A percentile compares a stretch with the other conserved stretches of the same genome.
Evolutionary conservation across 2,113 vertebrate species (phyloP).

Genomic region (Actenoides lindsayi): DNA sequence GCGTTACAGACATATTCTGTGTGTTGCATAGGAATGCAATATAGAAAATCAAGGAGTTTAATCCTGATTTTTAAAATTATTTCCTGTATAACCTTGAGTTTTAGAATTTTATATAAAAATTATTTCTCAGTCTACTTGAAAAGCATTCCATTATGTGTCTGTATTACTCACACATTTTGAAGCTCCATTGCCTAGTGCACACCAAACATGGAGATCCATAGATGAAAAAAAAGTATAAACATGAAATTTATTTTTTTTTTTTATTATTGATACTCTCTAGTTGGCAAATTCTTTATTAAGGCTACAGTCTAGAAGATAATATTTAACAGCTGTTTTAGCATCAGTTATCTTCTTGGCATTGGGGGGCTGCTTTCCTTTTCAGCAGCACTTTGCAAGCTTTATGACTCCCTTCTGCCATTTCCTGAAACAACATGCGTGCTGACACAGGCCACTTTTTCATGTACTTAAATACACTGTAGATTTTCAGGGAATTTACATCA

Average conservation of each 20-base stretch:
- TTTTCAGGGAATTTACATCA: not conserved
- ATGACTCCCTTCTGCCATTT: conserved; percentile 20
- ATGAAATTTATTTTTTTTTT: not conserved
- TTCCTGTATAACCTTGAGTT: not conserved
- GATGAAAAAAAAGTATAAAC: not conserved
- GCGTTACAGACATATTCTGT: not conserved
- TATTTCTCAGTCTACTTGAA: not conserved
- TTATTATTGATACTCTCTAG: not conserved
- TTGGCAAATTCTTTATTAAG: not conserved
- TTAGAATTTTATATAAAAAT: not conserved
- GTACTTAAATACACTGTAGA: conserved; percentile 1
- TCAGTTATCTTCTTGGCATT: not conserved
- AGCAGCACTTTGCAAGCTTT: conserved; percentile 20
- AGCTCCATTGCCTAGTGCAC: not conserved
- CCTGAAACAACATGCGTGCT: conserved; percentile 18
- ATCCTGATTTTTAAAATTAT: not conserved
- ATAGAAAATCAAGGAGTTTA: not conserved
- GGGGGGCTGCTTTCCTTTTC: not conserved
- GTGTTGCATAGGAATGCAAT: not conserved
- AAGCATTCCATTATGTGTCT: not conserved
- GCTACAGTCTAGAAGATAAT: not conserved
- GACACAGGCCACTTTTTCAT: conserved; percentile 26
- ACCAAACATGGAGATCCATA: not conserved
- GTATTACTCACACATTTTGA: not conserved
- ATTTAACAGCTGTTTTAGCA: conserved; percentile 31